Evolutionary conservation across 2,888 invertebrate species (phyloP).

Genomic region (Argyresthia goedartella): DNA sequence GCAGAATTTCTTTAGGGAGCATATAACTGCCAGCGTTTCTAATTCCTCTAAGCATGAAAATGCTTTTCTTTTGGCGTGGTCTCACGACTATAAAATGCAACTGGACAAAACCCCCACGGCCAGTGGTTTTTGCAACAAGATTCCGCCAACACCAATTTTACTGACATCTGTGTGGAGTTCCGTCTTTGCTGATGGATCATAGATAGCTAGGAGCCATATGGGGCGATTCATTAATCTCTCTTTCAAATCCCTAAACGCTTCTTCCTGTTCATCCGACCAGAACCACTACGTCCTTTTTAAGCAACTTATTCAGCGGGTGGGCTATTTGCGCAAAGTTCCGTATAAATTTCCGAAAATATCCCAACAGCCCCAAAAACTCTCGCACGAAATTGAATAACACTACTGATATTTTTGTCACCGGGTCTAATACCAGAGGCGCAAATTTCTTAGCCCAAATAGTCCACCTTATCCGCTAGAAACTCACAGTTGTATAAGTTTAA

Average conservation of each 20-base stretch:
- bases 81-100: constrained; percentile 15
- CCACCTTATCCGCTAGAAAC: constrained; percentile 18
- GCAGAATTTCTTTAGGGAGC: constrained; percentile 5
- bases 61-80: constrained; percentile 14
- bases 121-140: constrained; percentile 7
- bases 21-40: constrained; percentile 16
- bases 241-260: constrained; percentile 11
- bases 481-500: constrained; percentile 22
- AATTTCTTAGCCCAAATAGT: constrained; percentile 26
- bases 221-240: constrained; percentile 9
- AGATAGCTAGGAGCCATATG: constrained; percentile 22
- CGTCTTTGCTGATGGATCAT: constrained; percentile 16
- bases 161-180: constrained; percentile 15
- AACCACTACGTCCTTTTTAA: constrained; percentile 10
- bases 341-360: constrained; percentile 21
- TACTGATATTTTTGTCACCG: constrained; percentile 17
- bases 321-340: constrained; percentile 14
- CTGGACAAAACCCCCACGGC: constrained; percentile 5
- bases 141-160: constrained; percentile 11
- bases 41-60: constrained; percentile 16
- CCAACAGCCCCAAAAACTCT: constrained; percentile 22
- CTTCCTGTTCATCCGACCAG: constrained; percentile 11
- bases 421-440: constrained; percentile 18
- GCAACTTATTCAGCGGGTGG: constrained; percentile 13
- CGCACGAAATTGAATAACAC: constrained; percentile 21